Evolutionary conservation across 2,113 vertebrate species (phyloP).

Genomic region (Planiliza haematocheilus): DNA sequence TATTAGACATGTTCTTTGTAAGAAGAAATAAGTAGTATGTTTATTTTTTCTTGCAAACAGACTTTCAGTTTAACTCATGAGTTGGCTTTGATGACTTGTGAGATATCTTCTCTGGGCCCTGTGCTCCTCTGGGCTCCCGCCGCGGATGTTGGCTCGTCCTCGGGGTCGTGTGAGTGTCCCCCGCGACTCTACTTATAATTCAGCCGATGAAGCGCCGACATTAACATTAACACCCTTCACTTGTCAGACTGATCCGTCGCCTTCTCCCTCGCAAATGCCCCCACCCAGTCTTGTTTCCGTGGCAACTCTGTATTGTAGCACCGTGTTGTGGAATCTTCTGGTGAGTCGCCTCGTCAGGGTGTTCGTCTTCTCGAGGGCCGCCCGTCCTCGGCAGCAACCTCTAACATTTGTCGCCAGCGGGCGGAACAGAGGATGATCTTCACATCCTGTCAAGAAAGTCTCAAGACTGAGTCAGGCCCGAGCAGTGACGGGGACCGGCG

Average conservation of each 20-base stretch:
- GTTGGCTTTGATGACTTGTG: not conserved
- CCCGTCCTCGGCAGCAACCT: constrained; percentile 35
- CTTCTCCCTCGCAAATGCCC: constrained; percentile 33
- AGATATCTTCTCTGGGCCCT: constrained; percentile 3
- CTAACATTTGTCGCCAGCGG: constrained; percentile 45
- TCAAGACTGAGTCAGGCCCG: constrained; percentile 58
- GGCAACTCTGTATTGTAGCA: constrained; percentile 60
- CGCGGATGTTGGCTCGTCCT: constrained; percentile 34
- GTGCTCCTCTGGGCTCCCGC: constrained; percentile 15
- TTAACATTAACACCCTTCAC: constrained; percentile 24
- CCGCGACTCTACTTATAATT: constrained; percentile 58
- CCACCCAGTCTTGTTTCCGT: constrained; percentile 62
- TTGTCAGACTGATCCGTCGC: constrained; percentile 26
- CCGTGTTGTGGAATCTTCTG: constrained; percentile 75
- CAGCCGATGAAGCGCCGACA: constrained; percentile 7
- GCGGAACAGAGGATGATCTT: constrained; percentile 55
- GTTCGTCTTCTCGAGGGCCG: constrained; percentile 8
- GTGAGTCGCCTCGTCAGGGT: constrained; percentile 49
- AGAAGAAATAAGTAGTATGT: too few relatives aligned
- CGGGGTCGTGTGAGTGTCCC: constrained; percentile 29
- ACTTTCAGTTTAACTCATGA: not conserved
- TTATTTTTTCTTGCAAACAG: too few relatives aligned
- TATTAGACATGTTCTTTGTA: too few relatives aligned
- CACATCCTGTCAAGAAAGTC: constrained; percentile 70
- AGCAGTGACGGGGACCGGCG: constrained; percentile 24